phyloP scores from a whole-genome alignment of 2,113 vertebrate species.

The Scopus umbretta region DNA sequence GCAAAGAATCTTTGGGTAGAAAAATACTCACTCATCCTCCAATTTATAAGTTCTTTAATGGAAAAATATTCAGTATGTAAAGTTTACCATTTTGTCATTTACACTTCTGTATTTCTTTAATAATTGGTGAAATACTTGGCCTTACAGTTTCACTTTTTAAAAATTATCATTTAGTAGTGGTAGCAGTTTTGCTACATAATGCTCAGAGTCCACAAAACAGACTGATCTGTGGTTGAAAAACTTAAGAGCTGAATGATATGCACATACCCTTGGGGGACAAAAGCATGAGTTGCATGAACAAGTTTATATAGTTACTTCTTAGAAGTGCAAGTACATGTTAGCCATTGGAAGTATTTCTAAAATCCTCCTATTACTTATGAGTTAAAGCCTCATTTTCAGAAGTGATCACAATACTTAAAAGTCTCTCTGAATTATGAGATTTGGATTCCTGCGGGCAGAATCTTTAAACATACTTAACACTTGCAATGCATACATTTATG shows the following conservation, averaged over 20 bases:
- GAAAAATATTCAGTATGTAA: not conserved
- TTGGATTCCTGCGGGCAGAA: not conserved
- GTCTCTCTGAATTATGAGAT: not conserved
- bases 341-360: not conserved
- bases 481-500: not conserved
- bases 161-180: not conserved
- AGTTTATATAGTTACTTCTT: not conserved
- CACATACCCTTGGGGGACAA: not conserved
- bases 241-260: not conserved
- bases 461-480: not conserved
- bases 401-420: not conserved
- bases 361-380: not conserved
- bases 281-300: not conserved
- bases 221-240: not conserved
- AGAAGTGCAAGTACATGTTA: not conserved
- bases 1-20: not conserved
- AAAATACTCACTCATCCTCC: not conserved
- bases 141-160: not conserved
- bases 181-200: not conserved
- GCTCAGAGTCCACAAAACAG: not conserved
- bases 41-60: not conserved
- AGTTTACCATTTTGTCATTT: not conserved
- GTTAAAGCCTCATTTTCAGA: not conserved
- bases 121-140: not conserved
- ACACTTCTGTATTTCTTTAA: not conserved